Evolutionary conservation across 2,888 invertebrate species (phyloP), one percentile per base, ranked within the genome.

Genomic region (Drosophila macrospina): DNA sequence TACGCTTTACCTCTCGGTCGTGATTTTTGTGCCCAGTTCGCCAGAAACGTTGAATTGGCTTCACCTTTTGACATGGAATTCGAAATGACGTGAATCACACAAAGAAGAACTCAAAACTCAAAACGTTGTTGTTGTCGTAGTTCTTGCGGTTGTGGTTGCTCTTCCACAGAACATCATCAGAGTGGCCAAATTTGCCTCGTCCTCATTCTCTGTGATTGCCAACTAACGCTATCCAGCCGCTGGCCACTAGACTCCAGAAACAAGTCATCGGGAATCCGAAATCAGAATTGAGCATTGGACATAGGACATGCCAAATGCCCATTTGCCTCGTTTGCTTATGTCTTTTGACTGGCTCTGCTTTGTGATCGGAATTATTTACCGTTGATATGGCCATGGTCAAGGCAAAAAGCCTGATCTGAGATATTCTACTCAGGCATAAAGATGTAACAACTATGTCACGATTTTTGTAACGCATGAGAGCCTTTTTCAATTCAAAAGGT

Each of bases 11-110:
- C 13, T 79, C 47, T 51, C 24, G 39, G 55, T 85, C 88, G 88
- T 86, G 88, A 86, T 73, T 86, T 80, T 79, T 74, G 73, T 88
- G 88, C 66, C 86, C 84, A 83, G 87, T 85, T 88, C 86, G 76
- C 69, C 56, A 73, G 85, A 88, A 88, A 78, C 76, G 73, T 56
- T 83, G 78, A 85, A 88, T 85, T 85, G 84, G 78, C 88, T 85
- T 85, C 84, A 85, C 84, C 84, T 85, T 85, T 85, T 88, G 84
- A 85, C 84, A 85, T 88, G 84, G 80, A 88, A 85, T 85, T 80
- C 75, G 72, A 88, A 88, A 86, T 85, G 88, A 85, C 88, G 86
- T 85, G 84, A 80, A 86, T 79, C 82, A 75, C 73, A 69, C 69
- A 79, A 60, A 69, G 71, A 68, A 74, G 69, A 80, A 44, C 73